Percentiles rank a stretch among this genome's conserved stretches.
Conservation (phyloP, 2,797 vertebrate genomes). For the Parauchenoglanis punctatus region DNA sequence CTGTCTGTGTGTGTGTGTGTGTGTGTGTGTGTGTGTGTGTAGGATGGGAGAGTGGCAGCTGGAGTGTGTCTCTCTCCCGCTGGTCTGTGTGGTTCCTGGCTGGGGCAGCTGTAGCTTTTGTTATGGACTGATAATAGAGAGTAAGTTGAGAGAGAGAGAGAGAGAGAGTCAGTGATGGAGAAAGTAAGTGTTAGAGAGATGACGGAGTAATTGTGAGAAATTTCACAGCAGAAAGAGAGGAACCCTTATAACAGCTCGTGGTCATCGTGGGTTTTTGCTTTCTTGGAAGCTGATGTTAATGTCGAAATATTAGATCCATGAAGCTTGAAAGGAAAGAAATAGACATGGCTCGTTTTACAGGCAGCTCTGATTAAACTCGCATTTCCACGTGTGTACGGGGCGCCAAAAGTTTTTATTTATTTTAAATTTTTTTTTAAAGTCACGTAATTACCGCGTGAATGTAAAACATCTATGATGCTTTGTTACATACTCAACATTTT, state of each 20-base stretch:
- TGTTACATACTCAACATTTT: not conserved
- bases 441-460: not conserved
- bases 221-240: not conserved
- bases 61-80: constrained; percentile 35
- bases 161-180: not conserved
- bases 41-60: constrained; percentile 14
- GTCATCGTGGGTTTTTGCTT: not conserved
- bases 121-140: constrained; percentile 64
- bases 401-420: not conserved
- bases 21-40: constrained; percentile 21
- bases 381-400: not conserved
- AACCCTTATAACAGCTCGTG: not conserved
- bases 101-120: constrained; percentile 65
- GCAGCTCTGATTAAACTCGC: not conserved
- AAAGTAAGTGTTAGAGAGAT: not conserved
- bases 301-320: not conserved
- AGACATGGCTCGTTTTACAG: not conserved
- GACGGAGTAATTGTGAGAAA: not conserved
- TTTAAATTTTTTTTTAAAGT: no score
- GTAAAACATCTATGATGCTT: not conserved
- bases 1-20: constrained; percentile 3
- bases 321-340: not conserved
- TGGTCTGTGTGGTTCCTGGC: constrained; percentile 59
- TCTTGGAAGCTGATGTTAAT: not conserved
- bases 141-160: not conserved